These are phyloP conservation scores for Drosophila falleni DNA, from an alignment of 2,888 invertebrate genomes.

Conservation along the genomic window DNA sequence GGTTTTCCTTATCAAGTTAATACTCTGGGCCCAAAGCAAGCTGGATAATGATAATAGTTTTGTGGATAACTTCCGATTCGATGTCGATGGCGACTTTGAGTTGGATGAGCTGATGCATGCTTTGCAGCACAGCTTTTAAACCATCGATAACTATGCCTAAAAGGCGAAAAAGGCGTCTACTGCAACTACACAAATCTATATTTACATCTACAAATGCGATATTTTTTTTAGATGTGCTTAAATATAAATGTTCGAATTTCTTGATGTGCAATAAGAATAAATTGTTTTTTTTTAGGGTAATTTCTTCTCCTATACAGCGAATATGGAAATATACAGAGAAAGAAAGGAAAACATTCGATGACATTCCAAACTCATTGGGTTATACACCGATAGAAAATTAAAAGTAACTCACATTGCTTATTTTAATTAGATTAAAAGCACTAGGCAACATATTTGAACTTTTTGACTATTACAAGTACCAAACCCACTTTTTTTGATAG, in stretches of 20 bases:
- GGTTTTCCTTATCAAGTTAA: constrained; percentile 68
- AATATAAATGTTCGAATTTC: constrained; percentile 63
- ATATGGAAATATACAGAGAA: too few relatives aligned
- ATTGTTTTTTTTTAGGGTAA: not conserved
- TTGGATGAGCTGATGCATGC: constrained; percentile 56
- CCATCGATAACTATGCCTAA: constrained; percentile 6
- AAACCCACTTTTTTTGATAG: too few relatives aligned
- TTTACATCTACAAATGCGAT: constrained; percentile 33
- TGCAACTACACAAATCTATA: constrained; percentile 46
- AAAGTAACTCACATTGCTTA: too few relatives aligned
- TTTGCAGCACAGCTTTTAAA: constrained; percentile 44
- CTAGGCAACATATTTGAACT: too few relatives aligned
- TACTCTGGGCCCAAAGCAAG: constrained; percentile 67
- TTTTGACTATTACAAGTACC: too few relatives aligned
- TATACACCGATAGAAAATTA: too few relatives aligned
- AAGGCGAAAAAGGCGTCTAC: constrained; percentile 45
- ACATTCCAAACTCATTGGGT: too few relatives aligned
- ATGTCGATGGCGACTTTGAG: constrained; percentile 56
- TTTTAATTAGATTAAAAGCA: too few relatives aligned
- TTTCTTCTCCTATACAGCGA: too few relatives aligned
- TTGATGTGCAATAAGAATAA: constrained; percentile 48
- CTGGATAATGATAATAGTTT: constrained; percentile 38
- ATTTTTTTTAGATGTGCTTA: constrained; percentile 62
- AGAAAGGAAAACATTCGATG: too few relatives aligned
- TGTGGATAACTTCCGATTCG: constrained; percentile 11